These are phyloP conservation scores for Rhincodon typus DNA, from an alignment of 2,797 vertebrate genomes.

Conservation along the genomic window DNA sequence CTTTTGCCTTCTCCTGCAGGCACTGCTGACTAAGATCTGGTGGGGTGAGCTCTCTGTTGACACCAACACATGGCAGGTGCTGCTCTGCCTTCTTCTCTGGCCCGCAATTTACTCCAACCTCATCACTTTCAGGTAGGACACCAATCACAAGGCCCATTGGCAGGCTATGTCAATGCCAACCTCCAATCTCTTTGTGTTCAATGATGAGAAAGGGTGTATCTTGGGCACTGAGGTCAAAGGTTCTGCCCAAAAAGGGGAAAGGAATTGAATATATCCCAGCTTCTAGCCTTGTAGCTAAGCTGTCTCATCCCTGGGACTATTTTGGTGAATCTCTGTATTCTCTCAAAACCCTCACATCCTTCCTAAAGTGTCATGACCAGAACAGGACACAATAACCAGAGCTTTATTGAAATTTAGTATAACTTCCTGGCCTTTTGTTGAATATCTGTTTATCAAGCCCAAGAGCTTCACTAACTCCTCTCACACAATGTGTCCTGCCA, in stretches of 20 bases:
- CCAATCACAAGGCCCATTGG: background rate
- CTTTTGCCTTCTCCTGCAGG: conserved; percentile 54
- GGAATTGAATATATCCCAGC: background rate
- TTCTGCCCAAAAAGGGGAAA: background rate
- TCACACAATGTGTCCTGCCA: too few relatives aligned
- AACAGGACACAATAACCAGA: too few relatives aligned
- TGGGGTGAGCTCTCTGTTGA: conserved; percentile 81
- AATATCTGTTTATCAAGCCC: too few relatives aligned
- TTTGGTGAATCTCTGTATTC: too few relatives aligned
- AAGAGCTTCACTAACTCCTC: too few relatives aligned
- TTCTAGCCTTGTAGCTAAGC: too few relatives aligned
- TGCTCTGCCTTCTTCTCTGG: conserved; percentile 72
- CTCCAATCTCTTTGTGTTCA: background rate
- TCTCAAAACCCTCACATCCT: too few relatives aligned
- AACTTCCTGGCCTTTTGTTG: too few relatives aligned
- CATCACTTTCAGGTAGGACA: conserved; percentile 61
- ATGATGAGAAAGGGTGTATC: too few relatives aligned
- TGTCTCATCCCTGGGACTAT: too few relatives aligned
- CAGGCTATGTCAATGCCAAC: background rate
- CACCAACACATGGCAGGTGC: conserved; percentile 71
- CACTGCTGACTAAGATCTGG: conserved; percentile 90
- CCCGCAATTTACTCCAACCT: conserved; percentile 75
- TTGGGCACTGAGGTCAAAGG: background rate
- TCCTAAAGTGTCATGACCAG: too few relatives aligned
- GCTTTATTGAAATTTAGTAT: too few relatives aligned